Percentiles rank a stretch among this genome's conserved stretches.
These are phyloP conservation scores for Clarias fuscus DNA, from an alignment of 2,797 vertebrate species.

Conservation along the genomic window DNA sequence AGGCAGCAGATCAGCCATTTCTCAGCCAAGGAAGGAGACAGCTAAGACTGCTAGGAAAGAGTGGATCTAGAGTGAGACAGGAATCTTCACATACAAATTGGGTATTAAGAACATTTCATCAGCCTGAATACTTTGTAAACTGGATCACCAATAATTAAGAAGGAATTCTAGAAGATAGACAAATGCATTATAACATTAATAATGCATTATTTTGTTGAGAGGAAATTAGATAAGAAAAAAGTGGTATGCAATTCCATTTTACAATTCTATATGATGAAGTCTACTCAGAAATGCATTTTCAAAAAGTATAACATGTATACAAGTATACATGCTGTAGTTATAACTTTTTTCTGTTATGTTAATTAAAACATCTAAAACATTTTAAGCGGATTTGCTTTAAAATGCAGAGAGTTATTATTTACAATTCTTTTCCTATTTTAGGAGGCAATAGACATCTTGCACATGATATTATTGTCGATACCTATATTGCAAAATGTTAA, in stretches of 20 bases:
- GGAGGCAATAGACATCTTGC: background rate
- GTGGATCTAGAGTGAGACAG: constrained; percentile 41
- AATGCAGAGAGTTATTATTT: background rate
- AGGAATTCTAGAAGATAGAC: background rate
- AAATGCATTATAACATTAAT: background rate
- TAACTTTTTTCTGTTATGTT: background rate
- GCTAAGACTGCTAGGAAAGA: constrained; percentile 29
- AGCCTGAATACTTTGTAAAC: background rate
- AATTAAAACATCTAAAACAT: background rate
- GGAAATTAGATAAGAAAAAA: background rate
- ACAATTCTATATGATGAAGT: background rate
- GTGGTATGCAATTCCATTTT: background rate
- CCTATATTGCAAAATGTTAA: background rate
- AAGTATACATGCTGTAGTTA: background rate
- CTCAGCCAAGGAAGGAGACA: constrained; percentile 39
- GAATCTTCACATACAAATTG: constrained; percentile 29
- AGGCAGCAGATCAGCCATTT: constrained; percentile 60
- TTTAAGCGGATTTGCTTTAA: background rate
- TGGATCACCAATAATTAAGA: background rate
- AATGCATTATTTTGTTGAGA: background rate
- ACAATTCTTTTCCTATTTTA: background rate
- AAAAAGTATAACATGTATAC: background rate
- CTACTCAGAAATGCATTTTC: background rate
- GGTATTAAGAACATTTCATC: background rate
- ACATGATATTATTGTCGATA: background rate